Conservation (phyloP, 2,797 vertebrate species). For the Acropternis orthonyx region DNA sequence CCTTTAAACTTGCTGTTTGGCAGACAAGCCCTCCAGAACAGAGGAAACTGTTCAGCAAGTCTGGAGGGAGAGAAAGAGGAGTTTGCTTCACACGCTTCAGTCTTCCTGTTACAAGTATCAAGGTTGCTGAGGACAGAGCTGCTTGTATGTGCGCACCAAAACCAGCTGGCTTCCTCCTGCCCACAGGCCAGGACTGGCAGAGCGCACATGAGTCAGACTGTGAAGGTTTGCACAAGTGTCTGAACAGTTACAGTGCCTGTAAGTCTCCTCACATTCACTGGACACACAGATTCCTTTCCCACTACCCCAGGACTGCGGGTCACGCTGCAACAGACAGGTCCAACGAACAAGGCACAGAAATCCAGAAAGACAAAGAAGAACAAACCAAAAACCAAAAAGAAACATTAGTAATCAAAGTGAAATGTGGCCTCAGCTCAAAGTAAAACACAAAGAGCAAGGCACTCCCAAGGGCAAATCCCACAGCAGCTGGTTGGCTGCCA, state of each 20-base stretch:
- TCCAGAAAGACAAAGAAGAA: not conserved
- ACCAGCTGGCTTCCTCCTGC: not conserved
- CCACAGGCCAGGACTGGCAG: not conserved
- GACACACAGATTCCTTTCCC: fast-evolving
- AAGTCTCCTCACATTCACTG: not conserved
- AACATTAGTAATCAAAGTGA: constrained; percentile 20
- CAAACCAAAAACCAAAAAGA: not conserved
- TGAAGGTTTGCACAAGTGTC: not conserved
- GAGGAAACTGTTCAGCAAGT: not conserved
- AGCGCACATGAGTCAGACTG: not conserved
- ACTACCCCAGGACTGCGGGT: not conserved
- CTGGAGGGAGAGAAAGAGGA: not conserved
- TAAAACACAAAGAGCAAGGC: constrained; percentile 14
- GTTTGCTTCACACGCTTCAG: not conserved
- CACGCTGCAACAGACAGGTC: not conserved
- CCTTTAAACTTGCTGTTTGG: not conserved
- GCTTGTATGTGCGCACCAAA: not conserved
- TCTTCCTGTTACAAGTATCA: not conserved
- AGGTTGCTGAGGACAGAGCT: not conserved
- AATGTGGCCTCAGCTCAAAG: constrained; percentile 17
- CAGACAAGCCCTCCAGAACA: not conserved
- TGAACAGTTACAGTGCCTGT: not conserved
- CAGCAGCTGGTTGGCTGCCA: not conserved
- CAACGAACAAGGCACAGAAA: not conserved
- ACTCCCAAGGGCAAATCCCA: constrained; percentile 33